These are phyloP conservation scores for Rhinatrema bivittatum DNA, from an alignment of 2,797 vertebrate genomes.

Conservation along the genomic window DNA sequence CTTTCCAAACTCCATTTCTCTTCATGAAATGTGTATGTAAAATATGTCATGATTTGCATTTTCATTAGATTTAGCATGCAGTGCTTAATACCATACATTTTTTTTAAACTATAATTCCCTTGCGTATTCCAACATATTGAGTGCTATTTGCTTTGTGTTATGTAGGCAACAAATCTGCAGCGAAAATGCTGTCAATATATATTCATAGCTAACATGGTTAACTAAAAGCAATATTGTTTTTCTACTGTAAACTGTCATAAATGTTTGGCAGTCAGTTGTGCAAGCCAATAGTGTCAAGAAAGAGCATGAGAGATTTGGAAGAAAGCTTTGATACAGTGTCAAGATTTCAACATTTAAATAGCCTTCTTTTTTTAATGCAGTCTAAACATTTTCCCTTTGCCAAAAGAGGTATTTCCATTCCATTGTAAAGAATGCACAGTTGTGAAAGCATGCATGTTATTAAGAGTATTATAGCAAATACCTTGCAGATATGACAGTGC, in stretches of 20 bases:
- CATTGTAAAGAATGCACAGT: conserved; percentile 26
- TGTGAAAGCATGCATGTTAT: conserved; percentile 2
- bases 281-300: conserved; percentile 51
- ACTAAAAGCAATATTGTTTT: conserved; percentile 75
- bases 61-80: conserved; percentile 64
- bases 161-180: conserved; percentile 60
- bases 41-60: conserved; percentile 56
- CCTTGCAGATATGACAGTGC: neutral
- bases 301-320: conserved; percentile 36
- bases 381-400: conserved; percentile 19
- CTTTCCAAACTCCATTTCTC: conserved; percentile 38
- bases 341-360: conserved; percentile 35
- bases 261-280: conserved; percentile 56
- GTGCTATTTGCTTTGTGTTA: conserved; percentile 66
- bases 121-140: conserved; percentile 55
- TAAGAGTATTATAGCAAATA: conserved; percentile 7
- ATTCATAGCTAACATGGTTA: conserved; percentile 73
- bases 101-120: conserved; percentile 58
- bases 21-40: conserved; percentile 27
- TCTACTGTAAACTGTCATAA: conserved; percentile 65
- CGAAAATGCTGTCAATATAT: conserved; percentile 67
- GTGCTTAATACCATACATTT: conserved; percentile 66
- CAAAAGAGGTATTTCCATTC: conserved; percentile 13
- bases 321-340: conserved; percentile 36
- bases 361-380: conserved; percentile 10